Conservation (phyloP, 1,140 invertebrate species). For the Drosophila varians region DNA sequence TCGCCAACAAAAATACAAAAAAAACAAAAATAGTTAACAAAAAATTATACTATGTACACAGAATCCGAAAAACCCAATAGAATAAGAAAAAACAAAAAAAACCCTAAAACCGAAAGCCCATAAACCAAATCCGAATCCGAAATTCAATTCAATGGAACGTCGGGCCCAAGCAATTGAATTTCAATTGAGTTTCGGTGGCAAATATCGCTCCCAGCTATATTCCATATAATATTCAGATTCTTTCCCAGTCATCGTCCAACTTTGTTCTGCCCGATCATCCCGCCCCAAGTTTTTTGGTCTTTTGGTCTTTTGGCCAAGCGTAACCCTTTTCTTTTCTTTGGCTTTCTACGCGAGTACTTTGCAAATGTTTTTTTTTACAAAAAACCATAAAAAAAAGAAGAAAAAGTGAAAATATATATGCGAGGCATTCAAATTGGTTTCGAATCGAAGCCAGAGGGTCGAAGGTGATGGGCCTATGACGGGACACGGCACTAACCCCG, state of each 20-base stretch:
- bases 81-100: too few species aligned
- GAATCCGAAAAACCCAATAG: too few species aligned
- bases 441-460: conserved; percentile 39
- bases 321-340: not conserved
- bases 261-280: conserved; percentile 66
- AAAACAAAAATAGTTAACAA: not conserved
- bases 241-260: conserved; percentile 43
- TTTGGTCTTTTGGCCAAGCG: not conserved
- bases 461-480: conserved; percentile 14
- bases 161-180: conserved; percentile 31
- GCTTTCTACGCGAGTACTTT: conserved; percentile 7
- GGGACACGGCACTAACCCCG: conserved; percentile 1
- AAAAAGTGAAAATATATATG: conserved; percentile 54
- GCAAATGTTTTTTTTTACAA: not conserved
- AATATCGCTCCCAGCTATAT: conserved; percentile 70
- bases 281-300: not conserved
- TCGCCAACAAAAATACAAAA: too few species aligned
- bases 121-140: too few species aligned
- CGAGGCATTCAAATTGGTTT: conserved; percentile 45
- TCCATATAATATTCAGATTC: conserved; percentile 40
- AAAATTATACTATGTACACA: conserved; percentile 13
- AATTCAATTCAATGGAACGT: too few species aligned
- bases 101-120: too few species aligned
- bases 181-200: conserved; percentile 52
- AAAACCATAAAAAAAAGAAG: too few species aligned